Percentiles rank a stretch among this genome's conserved stretches.
These are phyloP conservation scores for Botia almorhae DNA, from an alignment of 2,797 vertebrate species.

Conservation along the genomic window DNA sequence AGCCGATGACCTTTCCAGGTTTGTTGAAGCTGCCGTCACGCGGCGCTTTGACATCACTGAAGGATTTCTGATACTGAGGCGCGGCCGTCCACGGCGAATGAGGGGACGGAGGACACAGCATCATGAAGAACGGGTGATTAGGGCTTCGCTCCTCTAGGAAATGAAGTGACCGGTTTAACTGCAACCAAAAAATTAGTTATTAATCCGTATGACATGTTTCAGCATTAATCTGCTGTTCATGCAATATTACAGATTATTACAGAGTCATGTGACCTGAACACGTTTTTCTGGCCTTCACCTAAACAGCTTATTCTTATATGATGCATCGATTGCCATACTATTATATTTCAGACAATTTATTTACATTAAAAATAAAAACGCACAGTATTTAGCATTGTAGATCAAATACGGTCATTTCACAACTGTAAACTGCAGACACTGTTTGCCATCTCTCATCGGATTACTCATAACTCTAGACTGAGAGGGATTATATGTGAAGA, in stretches of 20 bases:
- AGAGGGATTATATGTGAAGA: not conserved
- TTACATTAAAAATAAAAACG: too few species aligned
- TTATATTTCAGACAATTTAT: too few species aligned
- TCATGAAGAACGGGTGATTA: constrained; percentile 79
- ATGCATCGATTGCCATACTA: too few species aligned
- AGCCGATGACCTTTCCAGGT: constrained; percentile 70
- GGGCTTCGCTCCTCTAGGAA: constrained; percentile 76
- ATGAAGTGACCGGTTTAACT: constrained; percentile 76
- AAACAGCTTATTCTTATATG: too few species aligned
- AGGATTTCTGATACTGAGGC: constrained; percentile 76
- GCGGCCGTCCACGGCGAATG: constrained; percentile 82
- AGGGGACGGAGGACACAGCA: constrained; percentile 78
- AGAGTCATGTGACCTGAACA: too few species aligned
- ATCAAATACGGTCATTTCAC: too few species aligned
- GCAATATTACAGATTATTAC: not conserved
- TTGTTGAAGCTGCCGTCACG: constrained; percentile 82
- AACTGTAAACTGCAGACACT: not conserved
- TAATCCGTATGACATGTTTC: not conserved
- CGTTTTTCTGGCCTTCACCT: too few species aligned
- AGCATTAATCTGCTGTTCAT: not conserved
- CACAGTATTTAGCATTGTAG: too few species aligned
- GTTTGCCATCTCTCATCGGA: not conserved
- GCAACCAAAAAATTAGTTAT: constrained; percentile 2
- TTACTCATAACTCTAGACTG: not conserved
- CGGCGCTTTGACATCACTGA: constrained; percentile 72